These are phyloP conservation scores for Lutraria rhynchaena DNA, from an alignment of 1,140 invertebrate genomes.

Conservation along the genomic window DNA sequence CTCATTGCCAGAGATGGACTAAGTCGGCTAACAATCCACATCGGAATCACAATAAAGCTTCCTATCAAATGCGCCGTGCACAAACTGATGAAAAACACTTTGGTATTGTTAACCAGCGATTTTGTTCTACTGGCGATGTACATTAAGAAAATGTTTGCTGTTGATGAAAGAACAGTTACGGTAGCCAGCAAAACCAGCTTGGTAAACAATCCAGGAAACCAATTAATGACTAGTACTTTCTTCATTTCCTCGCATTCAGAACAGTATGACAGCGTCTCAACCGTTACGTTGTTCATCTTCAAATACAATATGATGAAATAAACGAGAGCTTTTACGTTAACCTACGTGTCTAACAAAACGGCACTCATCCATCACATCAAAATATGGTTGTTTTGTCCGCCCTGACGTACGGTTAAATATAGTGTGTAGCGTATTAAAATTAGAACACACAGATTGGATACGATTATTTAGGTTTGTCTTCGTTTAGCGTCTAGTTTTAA, in stretches of 20 bases:
- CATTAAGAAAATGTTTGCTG: constrained; percentile 43
- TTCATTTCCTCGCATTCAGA: constrained; percentile 45
- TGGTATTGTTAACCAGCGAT: constrained; percentile 50
- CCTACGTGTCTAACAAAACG: too few relatives aligned
- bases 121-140: constrained; percentile 44
- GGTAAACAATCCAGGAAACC: constrained; percentile 47
- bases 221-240: constrained; percentile 1
- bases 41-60: constrained; percentile 53
- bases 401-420: too few relatives aligned
- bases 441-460: too few relatives aligned
- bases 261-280: constrained; percentile 7
- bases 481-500: too few relatives aligned
- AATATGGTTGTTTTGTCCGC: too few relatives aligned
- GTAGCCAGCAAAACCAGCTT: constrained; percentile 34
- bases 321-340: too few relatives aligned
- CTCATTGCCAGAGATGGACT: constrained; percentile 21
- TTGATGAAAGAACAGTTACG: constrained; percentile 30
- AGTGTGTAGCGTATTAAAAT: too few relatives aligned
- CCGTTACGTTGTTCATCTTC: constrained; percentile 42
- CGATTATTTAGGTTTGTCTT: too few relatives aligned
- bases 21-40: constrained; percentile 44
- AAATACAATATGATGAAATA: not conserved
- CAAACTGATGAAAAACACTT: constrained; percentile 51
- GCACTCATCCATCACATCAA: too few relatives aligned
- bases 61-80: constrained; percentile 42